These are phyloP conservation scores for Ectropis grisescens DNA, from an alignment of 1,140 invertebrate species.

Conservation along the genomic window DNA sequence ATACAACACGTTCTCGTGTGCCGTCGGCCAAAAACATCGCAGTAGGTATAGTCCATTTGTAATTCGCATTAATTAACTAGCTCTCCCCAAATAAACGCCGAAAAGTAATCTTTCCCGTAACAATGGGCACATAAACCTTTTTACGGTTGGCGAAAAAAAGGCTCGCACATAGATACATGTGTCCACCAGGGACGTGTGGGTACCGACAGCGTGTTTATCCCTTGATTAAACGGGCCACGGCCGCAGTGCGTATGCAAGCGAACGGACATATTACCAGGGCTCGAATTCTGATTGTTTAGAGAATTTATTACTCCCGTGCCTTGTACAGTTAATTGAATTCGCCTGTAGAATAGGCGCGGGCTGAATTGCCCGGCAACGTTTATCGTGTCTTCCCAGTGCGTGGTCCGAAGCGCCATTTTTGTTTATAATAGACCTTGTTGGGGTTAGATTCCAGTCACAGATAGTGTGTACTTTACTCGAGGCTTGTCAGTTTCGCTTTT, in stretches of 20 bases:
- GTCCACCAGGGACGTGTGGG: constrained; percentile 24
- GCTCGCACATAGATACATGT: constrained; percentile 31
- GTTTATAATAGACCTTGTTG: constrained; percentile 11
- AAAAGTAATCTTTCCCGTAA: constrained; percentile 27
- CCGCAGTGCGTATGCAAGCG: constrained; percentile 63
- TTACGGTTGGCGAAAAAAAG: constrained; percentile 24
- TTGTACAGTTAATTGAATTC: constrained; percentile 68
- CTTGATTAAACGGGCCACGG: constrained; percentile 58
- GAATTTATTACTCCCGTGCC: constrained; percentile 65
- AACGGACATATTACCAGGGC: constrained; percentile 62
- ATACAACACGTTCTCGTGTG: too few relatives aligned
- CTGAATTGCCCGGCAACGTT: constrained; percentile 44
- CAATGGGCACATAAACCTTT: constrained; percentile 30
- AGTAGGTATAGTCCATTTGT: too few relatives aligned
- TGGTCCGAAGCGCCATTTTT: constrained; percentile 30
- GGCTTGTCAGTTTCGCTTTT: too few relatives aligned
- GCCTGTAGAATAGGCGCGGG: constrained; percentile 55
- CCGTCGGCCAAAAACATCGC: too few relatives aligned
- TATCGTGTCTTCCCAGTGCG: constrained; percentile 47
- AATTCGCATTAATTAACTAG: constrained; percentile 29
- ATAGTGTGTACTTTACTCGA: too few relatives aligned
- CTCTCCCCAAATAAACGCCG: constrained; percentile 18
- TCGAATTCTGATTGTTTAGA: constrained; percentile 69
- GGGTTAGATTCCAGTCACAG: too few relatives aligned
- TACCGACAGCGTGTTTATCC: constrained; percentile 45